Percentiles rank a stretch among this genome's conserved stretches.
Evolutionary conservation across 2,888 invertebrate species (phyloP).

Genomic region (Mycalesis mineus): DNA sequence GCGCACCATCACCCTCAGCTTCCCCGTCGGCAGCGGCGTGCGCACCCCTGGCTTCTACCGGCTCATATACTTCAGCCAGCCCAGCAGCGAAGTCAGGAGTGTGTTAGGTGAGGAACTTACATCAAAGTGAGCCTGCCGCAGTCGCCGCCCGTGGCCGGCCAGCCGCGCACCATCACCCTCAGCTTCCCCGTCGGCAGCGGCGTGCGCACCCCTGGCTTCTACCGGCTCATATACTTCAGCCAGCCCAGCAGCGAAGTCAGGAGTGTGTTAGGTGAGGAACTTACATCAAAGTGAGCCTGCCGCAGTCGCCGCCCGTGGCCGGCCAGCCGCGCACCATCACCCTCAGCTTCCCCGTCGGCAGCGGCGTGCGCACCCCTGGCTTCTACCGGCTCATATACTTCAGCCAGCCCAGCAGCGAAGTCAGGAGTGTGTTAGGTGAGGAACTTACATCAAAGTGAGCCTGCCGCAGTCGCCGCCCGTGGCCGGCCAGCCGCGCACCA

Average conservation of each 20-base stretch:
- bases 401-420: conserved; percentile 83
- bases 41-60: conserved; percentile 83
- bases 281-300: too few species aligned
- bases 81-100: conserved; percentile 81
- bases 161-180: conserved; percentile 60
- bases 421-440: conserved; percentile 80
- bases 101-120: conserved; percentile 76
- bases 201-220: conserved; percentile 82
- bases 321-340: conserved; percentile 59
- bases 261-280: conserved; percentile 77
- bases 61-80: conserved; percentile 87
- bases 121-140: conserved; percentile 71
- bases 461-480: too few species aligned
- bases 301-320: too few species aligned
- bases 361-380: conserved; percentile 81
- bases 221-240: conserved; percentile 87
- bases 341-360: conserved; percentile 79
- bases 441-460: too few species aligned
- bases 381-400: conserved; percentile 87
- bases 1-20: conserved; percentile 68
- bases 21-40: conserved; percentile 81
- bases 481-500: conserved; percentile 53
- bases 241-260: conserved; percentile 82
- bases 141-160: conserved; percentile 38
- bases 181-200: conserved; percentile 81